Evolutionary conservation across 2,113 vertebrate species (phyloP).

Genomic region (Columbina picui): DNA sequence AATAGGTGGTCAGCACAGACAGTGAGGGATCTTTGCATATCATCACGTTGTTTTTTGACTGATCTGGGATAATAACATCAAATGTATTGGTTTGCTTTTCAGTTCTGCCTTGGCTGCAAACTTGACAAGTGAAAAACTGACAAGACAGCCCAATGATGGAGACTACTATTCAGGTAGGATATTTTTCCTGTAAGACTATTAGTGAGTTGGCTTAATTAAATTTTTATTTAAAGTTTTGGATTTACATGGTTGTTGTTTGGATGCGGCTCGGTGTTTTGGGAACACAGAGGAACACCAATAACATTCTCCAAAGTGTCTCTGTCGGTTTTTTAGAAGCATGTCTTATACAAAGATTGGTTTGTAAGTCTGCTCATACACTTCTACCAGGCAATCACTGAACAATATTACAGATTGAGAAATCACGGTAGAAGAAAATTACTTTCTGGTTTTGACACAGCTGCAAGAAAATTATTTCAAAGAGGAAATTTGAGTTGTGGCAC

Average conservation of each 20-base stretch:
- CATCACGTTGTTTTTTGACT: not conserved
- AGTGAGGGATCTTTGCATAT: not conserved
- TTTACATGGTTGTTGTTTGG: not conserved
- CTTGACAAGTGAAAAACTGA: conserved; percentile 65
- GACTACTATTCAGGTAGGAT: conserved; percentile 72
- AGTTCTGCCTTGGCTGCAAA: conserved; percentile 65
- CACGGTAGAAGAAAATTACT: not conserved
- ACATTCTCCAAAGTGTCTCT: not conserved
- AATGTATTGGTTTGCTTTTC: conserved; percentile 35
- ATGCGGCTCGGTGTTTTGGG: not conserved
- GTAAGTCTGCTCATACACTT: not conserved
- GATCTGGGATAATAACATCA: not conserved
- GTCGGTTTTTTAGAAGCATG: not conserved
- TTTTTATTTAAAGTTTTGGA: not conserved
- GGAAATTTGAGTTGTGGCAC: not conserved
- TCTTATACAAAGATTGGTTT: not conserved
- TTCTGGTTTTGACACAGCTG: not conserved
- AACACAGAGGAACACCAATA: not conserved
- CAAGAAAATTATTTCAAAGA: not conserved
- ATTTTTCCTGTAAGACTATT: not conserved
- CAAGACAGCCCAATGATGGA: conserved; percentile 46
- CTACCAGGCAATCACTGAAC: not conserved
- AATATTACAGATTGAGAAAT: not conserved
- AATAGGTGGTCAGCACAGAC: not conserved
- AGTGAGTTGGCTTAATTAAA: not conserved